Base-by-base conservation (phyloP, 2,888 invertebrate genomes). In the Cyaniris semiargus region DNA sequence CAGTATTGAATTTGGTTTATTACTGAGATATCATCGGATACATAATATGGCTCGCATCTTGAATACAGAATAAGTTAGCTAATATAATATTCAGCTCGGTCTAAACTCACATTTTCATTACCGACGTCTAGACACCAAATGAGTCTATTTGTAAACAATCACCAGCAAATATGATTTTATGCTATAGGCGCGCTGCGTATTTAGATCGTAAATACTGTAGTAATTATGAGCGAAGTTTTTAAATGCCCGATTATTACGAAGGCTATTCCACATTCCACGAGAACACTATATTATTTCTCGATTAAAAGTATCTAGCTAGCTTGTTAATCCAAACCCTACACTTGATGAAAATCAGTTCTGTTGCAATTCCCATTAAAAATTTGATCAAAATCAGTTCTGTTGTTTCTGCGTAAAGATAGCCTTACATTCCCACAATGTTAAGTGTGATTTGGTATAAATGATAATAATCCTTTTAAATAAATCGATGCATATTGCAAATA, bases 131-230 rank as follows among this genome's bases (percentile, higher is more conserved):
- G 66, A 66, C 66, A 21, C 66, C 27, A 66, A 66, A 66, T 31
- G 27, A 66, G 66, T 66, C 27, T 66, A 18, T 66, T 66, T 66
- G 66, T 66, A 27, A 66, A 66, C 66, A 66, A 60, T 60, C 60
- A 3, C 13, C 23, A 31, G 27, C 15, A 18, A 66, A 66, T 66
- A 66, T 27, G 66, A 10, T 60, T 18, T 44, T 10, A 44, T 53
- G 53, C 53, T 53, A 44, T 38, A 38, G 38, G 48, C 48, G 48
- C 48, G 15, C 48, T 58, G 58, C 6, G n/a, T 58, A 3, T 21
- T 58, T 58, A 58, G 7, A 13, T 56, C 3, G 5, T n/a, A 3
- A n/a, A n/a, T n/a, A n/a, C 4, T 34, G 34, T 56, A 56, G 56
- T 6, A n/a, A n/a, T n/a, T n/a, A 7, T 56, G 13, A 56, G 56